Percentiles rank a stretch among this genome's conserved stretches.
phyloP scores from a whole-genome alignment of 2,888 invertebrate species.

The Pammene fasciana region DNA sequence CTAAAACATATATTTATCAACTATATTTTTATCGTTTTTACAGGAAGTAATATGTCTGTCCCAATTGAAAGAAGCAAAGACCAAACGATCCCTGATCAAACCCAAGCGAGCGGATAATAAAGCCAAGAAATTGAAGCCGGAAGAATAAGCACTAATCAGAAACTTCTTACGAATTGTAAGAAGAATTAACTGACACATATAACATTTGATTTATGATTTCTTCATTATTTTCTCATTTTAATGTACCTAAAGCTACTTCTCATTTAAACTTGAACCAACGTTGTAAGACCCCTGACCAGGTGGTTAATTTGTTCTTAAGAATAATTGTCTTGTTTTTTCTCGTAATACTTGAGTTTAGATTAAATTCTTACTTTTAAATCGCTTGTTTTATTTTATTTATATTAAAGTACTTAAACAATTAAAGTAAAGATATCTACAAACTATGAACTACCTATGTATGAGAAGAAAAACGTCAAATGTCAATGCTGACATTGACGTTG shows the following conservation, averaged over 20 bases:
- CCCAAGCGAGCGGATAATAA: conserved; percentile 49
- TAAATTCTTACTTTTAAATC: background rate
- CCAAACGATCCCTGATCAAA: conserved; percentile 54
- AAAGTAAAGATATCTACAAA: background rate
- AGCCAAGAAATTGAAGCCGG: conserved; percentile 45
- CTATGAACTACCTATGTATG: too few relatives aligned
- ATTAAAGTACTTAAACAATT: background rate
- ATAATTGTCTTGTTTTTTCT: background rate
- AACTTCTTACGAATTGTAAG: background rate
- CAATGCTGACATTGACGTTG: too few relatives aligned
- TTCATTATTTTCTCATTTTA: background rate
- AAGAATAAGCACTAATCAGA: background rate
- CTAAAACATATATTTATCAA: too few relatives aligned
- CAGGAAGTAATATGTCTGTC: conserved; percentile 50
- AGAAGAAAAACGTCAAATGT: too few relatives aligned
- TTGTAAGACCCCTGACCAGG: conserved; percentile 9
- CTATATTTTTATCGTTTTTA: conserved; percentile 43
- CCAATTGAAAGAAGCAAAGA: conserved; percentile 49
- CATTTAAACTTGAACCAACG: conserved; percentile 9
- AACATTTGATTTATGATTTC: background rate
- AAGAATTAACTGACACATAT: too few relatives aligned
- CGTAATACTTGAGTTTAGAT: background rate
- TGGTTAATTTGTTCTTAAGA: background rate
- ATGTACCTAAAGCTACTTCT: background rate
- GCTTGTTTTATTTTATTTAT: background rate